Evolutionary conservation across 2,888 invertebrate genomes (phyloP).

Genomic region (Acholoe squamosa): DNA sequence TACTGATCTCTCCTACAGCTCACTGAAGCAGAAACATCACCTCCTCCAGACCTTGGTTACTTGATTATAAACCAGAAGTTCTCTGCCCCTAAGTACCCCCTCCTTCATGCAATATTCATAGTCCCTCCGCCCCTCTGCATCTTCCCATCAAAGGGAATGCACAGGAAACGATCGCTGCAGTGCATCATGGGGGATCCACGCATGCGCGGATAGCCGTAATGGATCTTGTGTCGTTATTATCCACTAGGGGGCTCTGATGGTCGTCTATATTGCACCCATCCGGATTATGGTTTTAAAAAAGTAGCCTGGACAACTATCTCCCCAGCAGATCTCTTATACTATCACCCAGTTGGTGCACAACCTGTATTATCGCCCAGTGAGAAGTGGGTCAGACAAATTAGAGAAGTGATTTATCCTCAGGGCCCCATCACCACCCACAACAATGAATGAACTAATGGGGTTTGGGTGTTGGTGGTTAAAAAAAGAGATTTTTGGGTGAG

Average conservation of each 20-base stretch:
- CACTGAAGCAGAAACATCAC: no score
- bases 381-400: constrained; percentile 27
- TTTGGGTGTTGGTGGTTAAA: background rate
- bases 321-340: background rate
- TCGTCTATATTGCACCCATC: background rate
- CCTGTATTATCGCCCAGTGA: background rate
- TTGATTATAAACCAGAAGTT: constrained; percentile 9
- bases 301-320: background rate
- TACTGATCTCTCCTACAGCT: no score
- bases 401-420: constrained; percentile 5
- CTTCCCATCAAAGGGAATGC: background rate
- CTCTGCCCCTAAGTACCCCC: background rate
- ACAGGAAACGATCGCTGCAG: background rate
- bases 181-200: background rate
- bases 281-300: background rate
- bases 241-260: background rate
- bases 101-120: background rate
- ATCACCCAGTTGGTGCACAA: background rate
- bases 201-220: background rate
- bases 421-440: background rate
- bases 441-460: background rate
- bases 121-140: background rate
- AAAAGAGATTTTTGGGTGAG: no score
- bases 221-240: constrained; percentile 3
- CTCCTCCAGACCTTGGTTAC: background rate